A percentile compares a stretch with the other conserved stretches of the same genome.
phyloP scores from a whole-genome alignment of 2,888 invertebrate species.

The Polylopha cassiicola region DNA sequence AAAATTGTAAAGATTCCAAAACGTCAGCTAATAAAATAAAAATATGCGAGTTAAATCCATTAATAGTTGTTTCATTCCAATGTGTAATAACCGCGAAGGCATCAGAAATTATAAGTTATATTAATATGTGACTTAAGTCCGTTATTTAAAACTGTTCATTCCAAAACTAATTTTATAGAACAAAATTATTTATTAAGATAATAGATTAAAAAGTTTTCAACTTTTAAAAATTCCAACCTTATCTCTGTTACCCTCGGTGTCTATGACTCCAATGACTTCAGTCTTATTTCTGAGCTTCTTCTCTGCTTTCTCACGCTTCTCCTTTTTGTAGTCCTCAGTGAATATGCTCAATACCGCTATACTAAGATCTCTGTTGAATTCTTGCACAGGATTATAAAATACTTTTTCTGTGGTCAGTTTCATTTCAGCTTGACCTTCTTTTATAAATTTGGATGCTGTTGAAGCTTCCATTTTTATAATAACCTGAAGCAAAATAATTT shows the following conservation, averaged over 20 bases:
- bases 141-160: too few relatives aligned
- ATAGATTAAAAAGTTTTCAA: slow-evolving; percentile 25
- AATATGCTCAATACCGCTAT: slow-evolving; percentile 85
- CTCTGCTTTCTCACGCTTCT: slow-evolving; percentile 37
- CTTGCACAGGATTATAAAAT: slow-evolving; percentile 99
- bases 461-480: slow-evolving; percentile 49
- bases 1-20: too few relatives aligned
- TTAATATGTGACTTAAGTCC: too few relatives aligned
- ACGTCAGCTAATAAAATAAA: too few relatives aligned
- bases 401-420: slow-evolving; percentile 84
- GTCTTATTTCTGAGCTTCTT: slow-evolving; percentile 36
- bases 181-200: not conserved
- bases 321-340: slow-evolving; percentile 66
- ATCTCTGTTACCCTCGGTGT: slow-evolving; percentile 21
- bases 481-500: slow-evolving; percentile 28
- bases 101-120: too few relatives aligned
- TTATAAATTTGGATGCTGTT: slow-evolving; percentile 57
- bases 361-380: slow-evolving; percentile 97
- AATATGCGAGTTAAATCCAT: too few relatives aligned
- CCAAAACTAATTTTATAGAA: too few relatives aligned
- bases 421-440: slow-evolving; percentile 89
- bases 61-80: too few relatives aligned
- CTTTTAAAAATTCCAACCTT: not conserved
- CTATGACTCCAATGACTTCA: slow-evolving; percentile 24
- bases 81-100: too few relatives aligned